Base-by-base conservation (phyloP, 2,113 vertebrate species). In the Corythaeola cristata region DNA sequence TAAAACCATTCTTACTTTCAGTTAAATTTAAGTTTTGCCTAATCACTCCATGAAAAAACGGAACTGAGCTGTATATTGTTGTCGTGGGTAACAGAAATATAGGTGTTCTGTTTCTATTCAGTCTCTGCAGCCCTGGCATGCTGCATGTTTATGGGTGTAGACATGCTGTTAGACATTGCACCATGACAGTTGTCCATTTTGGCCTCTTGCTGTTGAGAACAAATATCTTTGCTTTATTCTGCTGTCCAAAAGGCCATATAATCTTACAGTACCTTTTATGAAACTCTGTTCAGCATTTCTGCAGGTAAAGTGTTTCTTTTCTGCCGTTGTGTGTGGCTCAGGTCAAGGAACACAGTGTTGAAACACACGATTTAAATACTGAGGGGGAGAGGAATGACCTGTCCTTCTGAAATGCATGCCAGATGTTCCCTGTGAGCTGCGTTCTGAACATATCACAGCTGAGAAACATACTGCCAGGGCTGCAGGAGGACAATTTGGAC, bases 381-480 rank as follows among this genome's bases (percentile, higher is more conserved):
- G 41, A 74, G 37, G 27, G 63, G 50, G 50, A 82, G 45, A 66
- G 66, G 77, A 93, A 89, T 94, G 86, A 89, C 81, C 50, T 83
- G 63, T 89, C 74, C 75, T n/a, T 95, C 85, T 85, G 80, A 96
- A 96, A 94, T 93, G 81, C 27, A 20, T 62, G 76, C 89, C 69
- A 71, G 66, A 69, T 88, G 63, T 95, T 95, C 92, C 77, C 73
- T 92, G 53, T 39, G 66, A 95, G 60, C 71, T 44, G 41, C 84
- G 91, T 96, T 96, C 88, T 87, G 94, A 78, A 96, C 86, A 82
- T 82, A 85, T 92, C 84, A 62, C 73, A 95, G 58, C 87, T 80
- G 45, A 89, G 84, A 91, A 92, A 76, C 67, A 35, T 53, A 75
- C n/a, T 89, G 88, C 28, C 80, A 87, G 53, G 53, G 44, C 94